A percentile compares a stretch with the other conserved stretches of the same genome.
phyloP scores from a whole-genome alignment of 2,113 vertebrate genomes.

The Lepisosteus osseus region DNA sequence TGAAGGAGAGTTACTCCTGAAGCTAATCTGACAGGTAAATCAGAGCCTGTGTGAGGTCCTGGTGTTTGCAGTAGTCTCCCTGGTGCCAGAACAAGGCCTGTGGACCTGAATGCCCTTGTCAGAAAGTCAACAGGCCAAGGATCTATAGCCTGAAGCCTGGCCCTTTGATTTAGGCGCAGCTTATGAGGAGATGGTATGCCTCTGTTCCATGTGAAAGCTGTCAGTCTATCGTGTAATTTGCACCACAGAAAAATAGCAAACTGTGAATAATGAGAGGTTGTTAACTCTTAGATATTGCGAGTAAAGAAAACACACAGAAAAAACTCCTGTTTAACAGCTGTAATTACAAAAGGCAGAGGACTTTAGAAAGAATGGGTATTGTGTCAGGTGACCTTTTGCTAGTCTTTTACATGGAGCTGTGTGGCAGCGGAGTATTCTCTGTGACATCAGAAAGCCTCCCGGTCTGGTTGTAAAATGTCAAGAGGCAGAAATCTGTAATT shows the following conservation, averaged over 20 bases:
- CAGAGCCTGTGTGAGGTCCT: constrained; percentile 48
- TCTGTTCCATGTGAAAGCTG: constrained; percentile 63
- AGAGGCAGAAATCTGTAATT: constrained; percentile 32
- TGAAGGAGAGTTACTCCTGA: constrained; percentile 45
- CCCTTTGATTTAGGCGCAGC: constrained; percentile 64
- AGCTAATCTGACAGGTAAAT: constrained; percentile 68
- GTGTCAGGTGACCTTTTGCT: constrained; percentile 63
- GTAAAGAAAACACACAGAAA: constrained; percentile 66
- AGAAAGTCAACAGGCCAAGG: constrained; percentile 67
- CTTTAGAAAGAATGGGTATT: constrained; percentile 66
- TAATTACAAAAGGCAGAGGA: constrained; percentile 69
- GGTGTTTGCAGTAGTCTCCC: constrained; percentile 54
- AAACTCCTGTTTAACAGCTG: constrained; percentile 68
- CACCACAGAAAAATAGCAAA: constrained; percentile 49
- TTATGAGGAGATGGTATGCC: constrained; percentile 52
- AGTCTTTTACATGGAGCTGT: constrained; percentile 58
- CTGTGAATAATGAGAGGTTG: constrained; percentile 73
- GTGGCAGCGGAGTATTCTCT: constrained; percentile 37
- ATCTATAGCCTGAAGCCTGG: constrained; percentile 56
- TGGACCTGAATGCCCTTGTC: constrained; percentile 56
- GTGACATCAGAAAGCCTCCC: constrained; percentile 28
- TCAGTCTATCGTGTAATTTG: constrained; percentile 72
- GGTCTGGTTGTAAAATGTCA: constrained; percentile 18
- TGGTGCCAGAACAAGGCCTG: constrained; percentile 33
- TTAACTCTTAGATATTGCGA: constrained; percentile 71